Evolutionary conservation across 1,140 invertebrate genomes (phyloP).

Genomic region (Lutraria rhynchaena): DNA sequence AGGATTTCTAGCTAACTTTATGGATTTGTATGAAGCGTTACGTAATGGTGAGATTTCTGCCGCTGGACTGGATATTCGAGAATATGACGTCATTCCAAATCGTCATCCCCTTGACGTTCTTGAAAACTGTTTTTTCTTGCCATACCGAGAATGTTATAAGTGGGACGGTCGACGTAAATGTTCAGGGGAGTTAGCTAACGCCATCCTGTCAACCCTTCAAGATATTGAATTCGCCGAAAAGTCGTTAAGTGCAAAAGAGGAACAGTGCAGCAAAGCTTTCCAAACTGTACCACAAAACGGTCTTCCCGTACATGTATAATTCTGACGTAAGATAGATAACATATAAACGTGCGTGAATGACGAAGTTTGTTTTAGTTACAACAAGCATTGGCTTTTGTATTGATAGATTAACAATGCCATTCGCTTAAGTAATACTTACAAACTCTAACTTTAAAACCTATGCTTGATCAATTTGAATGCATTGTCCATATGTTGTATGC

Average conservation of each 20-base stretch:
- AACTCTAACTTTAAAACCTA: too few species aligned
- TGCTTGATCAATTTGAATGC: too few species aligned
- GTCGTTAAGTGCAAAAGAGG: not conserved
- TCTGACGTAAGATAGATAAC: too few species aligned
- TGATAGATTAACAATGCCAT: too few species aligned
- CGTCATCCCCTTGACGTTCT: conserved; percentile 36
- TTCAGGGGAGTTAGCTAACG: conserved; percentile 24
- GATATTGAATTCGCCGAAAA: conserved; percentile 32
- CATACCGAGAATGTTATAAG: conserved; percentile 50
- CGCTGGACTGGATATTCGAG: conserved; percentile 70
- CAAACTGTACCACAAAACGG: too few species aligned
- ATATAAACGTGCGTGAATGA: too few species aligned
- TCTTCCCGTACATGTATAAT: too few species aligned
- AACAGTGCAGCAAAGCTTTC: too few species aligned
- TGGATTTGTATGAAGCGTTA: conserved; percentile 79
- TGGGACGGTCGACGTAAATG: conserved; percentile 50
- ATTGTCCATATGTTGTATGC: too few species aligned
- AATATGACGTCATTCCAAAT: conserved; percentile 58
- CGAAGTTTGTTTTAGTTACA: too few species aligned
- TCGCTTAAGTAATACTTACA: too few species aligned
- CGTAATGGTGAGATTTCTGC: conserved; percentile 65
- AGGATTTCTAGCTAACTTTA: conserved; percentile 71
- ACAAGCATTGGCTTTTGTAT: too few species aligned
- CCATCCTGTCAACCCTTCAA: conserved; percentile 29
- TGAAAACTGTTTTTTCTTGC: conserved; percentile 53